Conservation (phyloP, 2,797 vertebrate species). For the Lagocephalus sceleratus region DNA sequence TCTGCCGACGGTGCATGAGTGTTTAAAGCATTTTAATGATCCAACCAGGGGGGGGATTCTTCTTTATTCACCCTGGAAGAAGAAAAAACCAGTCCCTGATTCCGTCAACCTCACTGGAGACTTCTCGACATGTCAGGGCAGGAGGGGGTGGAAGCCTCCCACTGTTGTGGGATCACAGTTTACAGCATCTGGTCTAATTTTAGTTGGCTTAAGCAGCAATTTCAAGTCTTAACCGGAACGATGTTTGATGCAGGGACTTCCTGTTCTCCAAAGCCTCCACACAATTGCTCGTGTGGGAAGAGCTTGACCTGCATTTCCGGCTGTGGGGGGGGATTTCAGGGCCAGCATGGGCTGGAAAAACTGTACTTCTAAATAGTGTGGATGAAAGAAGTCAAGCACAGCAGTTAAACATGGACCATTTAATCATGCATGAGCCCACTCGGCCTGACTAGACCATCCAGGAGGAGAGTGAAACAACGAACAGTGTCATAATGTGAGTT, state of each 20-base stretch:
- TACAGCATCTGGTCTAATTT: conserved; percentile 52
- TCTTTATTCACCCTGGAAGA: too few species aligned
- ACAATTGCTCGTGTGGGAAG: conserved; percentile 24
- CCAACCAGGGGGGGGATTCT: too few species aligned
- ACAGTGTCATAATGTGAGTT: not conserved
- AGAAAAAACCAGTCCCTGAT: not conserved
- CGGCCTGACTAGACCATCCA: not conserved
- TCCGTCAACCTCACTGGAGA: conserved; percentile 11
- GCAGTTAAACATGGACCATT: conserved; percentile 5
- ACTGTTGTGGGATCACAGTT: conserved; percentile 27
- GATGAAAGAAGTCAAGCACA: conserved; percentile 9
- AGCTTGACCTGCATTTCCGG: conserved; percentile 39
- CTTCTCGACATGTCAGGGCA: conserved; percentile 16
- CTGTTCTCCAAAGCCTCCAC: conserved; percentile 28
- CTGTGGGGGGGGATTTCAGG: conserved; percentile 16
- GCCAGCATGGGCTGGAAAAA: conserved; percentile 7
- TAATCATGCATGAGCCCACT: conserved; percentile 5
- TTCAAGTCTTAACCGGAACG: conserved; percentile 48
- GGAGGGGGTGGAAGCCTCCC: conserved; percentile 31
- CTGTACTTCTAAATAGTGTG: conserved; percentile 8
- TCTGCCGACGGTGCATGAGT: too few species aligned
- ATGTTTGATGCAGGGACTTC: conserved; percentile 15
- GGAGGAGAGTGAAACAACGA: conserved; percentile 17
- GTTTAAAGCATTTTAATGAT: too few species aligned
- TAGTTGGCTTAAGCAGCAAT: conserved; percentile 46